These are phyloP conservation scores for Peromyscus maniculatus DNA, from an alignment of 2,113 vertebrate species.

Conservation along the genomic window DNA sequence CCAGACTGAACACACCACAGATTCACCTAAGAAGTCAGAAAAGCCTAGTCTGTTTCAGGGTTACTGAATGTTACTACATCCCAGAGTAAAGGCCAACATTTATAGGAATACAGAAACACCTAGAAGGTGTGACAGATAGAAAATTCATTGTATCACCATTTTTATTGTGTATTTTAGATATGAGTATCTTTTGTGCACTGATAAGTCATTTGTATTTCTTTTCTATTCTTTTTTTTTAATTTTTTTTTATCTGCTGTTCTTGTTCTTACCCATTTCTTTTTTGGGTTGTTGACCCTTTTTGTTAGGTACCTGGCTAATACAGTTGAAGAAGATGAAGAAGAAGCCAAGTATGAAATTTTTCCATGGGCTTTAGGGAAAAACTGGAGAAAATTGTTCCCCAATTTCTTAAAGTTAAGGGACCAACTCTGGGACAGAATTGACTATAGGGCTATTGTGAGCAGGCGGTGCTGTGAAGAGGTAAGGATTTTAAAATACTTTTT, in stretches of 20 bases:
- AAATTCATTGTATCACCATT: constrained; percentile 35
- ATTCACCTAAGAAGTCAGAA: not conserved
- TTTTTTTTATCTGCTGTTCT: constrained; percentile 4
- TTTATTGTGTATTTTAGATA: constrained; percentile 3
- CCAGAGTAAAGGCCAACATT: constrained; percentile 50
- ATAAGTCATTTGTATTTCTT: not conserved
- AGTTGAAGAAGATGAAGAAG: constrained; percentile 98
- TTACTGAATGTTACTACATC: constrained; percentile 28
- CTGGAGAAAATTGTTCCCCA: constrained; percentile 94
- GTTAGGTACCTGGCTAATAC: constrained; percentile 97
- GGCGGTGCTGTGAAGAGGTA: constrained; percentile 98
- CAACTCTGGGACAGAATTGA: constrained; percentile 95
- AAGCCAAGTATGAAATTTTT: constrained; percentile 97
- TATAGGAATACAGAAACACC: constrained; percentile 43
- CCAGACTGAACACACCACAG: constrained; percentile 33
- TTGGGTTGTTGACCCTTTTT: constrained; percentile 75
- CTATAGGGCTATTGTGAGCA: constrained; percentile 96
- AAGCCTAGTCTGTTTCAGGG: not conserved
- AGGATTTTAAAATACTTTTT: constrained; percentile 72
- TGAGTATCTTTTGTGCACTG: constrained; percentile 51
- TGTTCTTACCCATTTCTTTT: constrained; percentile 57
- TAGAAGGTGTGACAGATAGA: constrained; percentile 23
- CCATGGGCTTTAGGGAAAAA: constrained; percentile 96
- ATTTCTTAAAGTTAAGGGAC: constrained; percentile 94
- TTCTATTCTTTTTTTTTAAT: not conserved